Conservation (phyloP, 2,888 invertebrate genomes). For the Chloroclystis v-ata region DNA sequence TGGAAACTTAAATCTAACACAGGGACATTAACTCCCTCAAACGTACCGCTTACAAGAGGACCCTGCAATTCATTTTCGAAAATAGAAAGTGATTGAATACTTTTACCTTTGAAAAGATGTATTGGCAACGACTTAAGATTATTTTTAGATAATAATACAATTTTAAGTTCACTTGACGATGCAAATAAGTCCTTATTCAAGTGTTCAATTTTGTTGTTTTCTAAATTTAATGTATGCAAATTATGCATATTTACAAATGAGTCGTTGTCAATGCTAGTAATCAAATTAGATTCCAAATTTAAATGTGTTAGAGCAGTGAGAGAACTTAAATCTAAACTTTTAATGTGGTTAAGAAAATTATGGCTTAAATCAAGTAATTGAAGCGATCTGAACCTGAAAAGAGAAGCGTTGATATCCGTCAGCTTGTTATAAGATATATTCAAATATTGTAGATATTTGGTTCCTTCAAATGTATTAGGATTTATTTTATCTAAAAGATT, state of each 20-base stretch:
- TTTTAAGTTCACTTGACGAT: slow-evolving; percentile 29
- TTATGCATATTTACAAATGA: slow-evolving; percentile 34
- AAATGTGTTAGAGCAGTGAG: slow-evolving; percentile 37
- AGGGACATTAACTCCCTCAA: slow-evolving; percentile 46
- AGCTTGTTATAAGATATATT: slow-evolving; percentile 49
- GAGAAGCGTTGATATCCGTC: slow-evolving; percentile 41
- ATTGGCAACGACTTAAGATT: slow-evolving; percentile 42
- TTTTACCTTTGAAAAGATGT: slow-evolving; percentile 46
- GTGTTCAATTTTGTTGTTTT: slow-evolving; percentile 40
- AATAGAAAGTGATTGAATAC: slow-evolving; percentile 41
- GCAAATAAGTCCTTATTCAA: slow-evolving; percentile 38
- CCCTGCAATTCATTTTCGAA: slow-evolving; percentile 45
- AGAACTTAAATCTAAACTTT: slow-evolving; percentile 39
- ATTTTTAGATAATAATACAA: slow-evolving; percentile 48
- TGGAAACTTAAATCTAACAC: slow-evolving; percentile 48
- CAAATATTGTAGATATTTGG: slow-evolving; percentile 40
- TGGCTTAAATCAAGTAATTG: slow-evolving; percentile 40
- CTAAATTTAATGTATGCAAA: slow-evolving; percentile 40
- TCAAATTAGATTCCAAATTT: slow-evolving; percentile 44
- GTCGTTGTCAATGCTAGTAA: slow-evolving; percentile 36
- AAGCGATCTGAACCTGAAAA: slow-evolving; percentile 49
- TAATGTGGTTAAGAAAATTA: slow-evolving; percentile 42
- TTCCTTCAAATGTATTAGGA: slow-evolving; percentile 48
- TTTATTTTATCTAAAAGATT: slow-evolving; percentile 44
- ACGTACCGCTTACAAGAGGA: slow-evolving; percentile 42